Conservation (phyloP, 2,888 invertebrate genomes). For the Luffia ferchaultella region DNA sequence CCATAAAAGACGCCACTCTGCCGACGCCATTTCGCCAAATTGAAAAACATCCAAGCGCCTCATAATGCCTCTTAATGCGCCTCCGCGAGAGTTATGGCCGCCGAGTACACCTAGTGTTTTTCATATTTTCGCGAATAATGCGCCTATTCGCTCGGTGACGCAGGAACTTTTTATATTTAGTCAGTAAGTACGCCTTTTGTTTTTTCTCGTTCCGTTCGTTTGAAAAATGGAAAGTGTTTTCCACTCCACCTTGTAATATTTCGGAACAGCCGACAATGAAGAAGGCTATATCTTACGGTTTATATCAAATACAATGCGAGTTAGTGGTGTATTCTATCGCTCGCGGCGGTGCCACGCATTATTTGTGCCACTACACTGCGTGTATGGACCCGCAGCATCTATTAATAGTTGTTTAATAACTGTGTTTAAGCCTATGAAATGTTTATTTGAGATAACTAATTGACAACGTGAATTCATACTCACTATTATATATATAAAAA, state of each 20-base stretch:
- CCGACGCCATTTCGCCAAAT: slow-evolving; percentile 46
- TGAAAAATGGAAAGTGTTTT: slow-evolving; percentile 18
- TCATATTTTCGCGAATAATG: slow-evolving; percentile 54
- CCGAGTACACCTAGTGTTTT: slow-evolving; percentile 46
- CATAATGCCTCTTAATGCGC: slow-evolving; percentile 55
- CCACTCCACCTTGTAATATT: slow-evolving; percentile 19
- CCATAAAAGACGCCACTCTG: slow-evolving; percentile 2
- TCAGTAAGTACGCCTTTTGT: slow-evolving; percentile 1
- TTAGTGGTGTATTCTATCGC: slow-evolving; percentile 14
- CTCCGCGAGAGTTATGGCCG: slow-evolving; percentile 43
- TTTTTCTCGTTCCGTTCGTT: slow-evolving; percentile 18
- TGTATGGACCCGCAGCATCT: neutral
- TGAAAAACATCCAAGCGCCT: slow-evolving; percentile 56
- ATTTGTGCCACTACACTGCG: slow-evolving; percentile 27
- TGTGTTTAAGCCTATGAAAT: no score
- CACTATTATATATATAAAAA: no score
- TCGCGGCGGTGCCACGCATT: slow-evolving; percentile 28
- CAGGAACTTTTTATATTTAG: slow-evolving; percentile 10
- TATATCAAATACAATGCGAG: slow-evolving; percentile 28
- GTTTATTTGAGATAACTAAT: no score
- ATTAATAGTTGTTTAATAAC: neutral
- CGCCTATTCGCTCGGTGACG: slow-evolving; percentile 22
- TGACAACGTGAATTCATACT: no score
- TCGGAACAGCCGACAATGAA: slow-evolving; percentile 20
- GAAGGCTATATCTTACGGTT: slow-evolving; percentile 31